Percentiles rank a stretch among this genome's conserved stretches.
These are phyloP conservation scores for Ceratina calcarata DNA, from an alignment of 1,140 invertebrate species.

Conservation along the genomic window DNA sequence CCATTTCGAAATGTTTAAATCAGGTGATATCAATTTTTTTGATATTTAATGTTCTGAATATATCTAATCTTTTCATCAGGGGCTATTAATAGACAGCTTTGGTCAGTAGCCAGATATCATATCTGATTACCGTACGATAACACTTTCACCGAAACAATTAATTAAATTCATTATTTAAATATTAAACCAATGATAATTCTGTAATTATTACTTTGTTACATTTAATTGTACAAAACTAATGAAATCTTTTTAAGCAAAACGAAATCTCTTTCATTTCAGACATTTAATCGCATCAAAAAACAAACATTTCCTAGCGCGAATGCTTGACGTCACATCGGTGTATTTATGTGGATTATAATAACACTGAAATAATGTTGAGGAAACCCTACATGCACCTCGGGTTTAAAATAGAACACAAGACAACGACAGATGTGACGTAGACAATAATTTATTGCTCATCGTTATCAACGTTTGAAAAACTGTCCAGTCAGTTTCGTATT, in stretches of 20 bases:
- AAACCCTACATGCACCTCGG: not conserved
- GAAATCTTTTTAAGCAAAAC: too few relatives aligned
- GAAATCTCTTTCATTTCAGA: too few relatives aligned
- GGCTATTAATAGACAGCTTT: too few relatives aligned
- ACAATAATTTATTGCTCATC: not conserved
- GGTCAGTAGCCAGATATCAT: not conserved
- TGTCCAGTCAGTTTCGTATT: too few relatives aligned
- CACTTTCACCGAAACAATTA: not conserved
- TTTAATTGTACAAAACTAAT: too few relatives aligned
- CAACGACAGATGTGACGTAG: not conserved
- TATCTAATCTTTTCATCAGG: too few relatives aligned
- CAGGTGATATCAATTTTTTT: too few relatives aligned
- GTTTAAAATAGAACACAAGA: not conserved
- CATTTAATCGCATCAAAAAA: not conserved
- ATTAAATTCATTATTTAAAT: not conserved
- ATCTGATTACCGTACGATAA: not conserved
- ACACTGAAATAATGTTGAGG: not conserved
- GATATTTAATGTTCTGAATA: too few relatives aligned
- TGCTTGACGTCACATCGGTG: not conserved
- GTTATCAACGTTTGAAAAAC: not conserved
- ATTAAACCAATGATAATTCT: too few relatives aligned
- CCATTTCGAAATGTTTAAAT: too few relatives aligned
- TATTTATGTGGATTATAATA: too few relatives aligned
- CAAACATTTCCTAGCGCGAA: not conserved
- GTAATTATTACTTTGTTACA: too few relatives aligned